Evolutionary conservation across 2,888 invertebrate genomes (phyloP).

Genomic region (Drosophila greeni): DNA sequence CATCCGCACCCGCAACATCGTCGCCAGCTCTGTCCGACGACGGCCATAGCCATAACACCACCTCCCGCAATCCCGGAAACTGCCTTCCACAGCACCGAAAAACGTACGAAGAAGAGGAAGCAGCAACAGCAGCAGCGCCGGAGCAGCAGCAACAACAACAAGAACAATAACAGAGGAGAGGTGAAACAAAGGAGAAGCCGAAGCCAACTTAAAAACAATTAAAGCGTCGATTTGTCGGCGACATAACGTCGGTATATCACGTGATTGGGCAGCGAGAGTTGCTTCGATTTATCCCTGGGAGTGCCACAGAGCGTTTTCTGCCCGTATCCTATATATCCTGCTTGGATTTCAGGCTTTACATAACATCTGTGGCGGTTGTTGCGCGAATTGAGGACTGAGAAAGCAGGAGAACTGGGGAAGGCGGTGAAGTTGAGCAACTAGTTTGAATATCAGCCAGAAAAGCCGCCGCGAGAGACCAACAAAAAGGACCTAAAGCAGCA

Average conservation of each 20-base stretch:
- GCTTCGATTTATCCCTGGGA: neutral
- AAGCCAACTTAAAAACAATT: constrained; percentile 52
- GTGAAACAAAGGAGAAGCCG: constrained; percentile 65
- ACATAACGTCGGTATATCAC: constrained; percentile 19
- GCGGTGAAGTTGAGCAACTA: neutral
- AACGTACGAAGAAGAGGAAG: constrained; percentile 40
- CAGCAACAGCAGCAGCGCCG: constrained; percentile 19
- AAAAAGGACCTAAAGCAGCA: neutral
- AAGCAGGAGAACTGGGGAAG: neutral
- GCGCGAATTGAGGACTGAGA: neutral
- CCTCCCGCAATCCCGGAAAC: constrained; percentile 2
- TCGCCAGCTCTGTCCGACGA: constrained; percentile 6
- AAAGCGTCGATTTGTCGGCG: constrained; percentile 40
- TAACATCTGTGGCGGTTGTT: constrained; percentile 38
- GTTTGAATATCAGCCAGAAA: neutral
- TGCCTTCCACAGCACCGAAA: constrained; percentile 1
- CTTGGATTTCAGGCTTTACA: constrained; percentile 46
- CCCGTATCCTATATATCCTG: constrained; percentile 21
- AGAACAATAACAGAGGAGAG: constrained; percentile 41
- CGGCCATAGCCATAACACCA: constrained; percentile 1
- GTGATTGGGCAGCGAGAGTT: constrained; percentile 14
- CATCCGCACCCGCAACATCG: constrained; percentile 18
- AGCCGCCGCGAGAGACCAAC: neutral
- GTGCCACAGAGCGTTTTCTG: neutral
- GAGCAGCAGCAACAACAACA: constrained; percentile 12